Conservation (phyloP, 2,888 invertebrate species). For the Mantis religiosa region DNA sequence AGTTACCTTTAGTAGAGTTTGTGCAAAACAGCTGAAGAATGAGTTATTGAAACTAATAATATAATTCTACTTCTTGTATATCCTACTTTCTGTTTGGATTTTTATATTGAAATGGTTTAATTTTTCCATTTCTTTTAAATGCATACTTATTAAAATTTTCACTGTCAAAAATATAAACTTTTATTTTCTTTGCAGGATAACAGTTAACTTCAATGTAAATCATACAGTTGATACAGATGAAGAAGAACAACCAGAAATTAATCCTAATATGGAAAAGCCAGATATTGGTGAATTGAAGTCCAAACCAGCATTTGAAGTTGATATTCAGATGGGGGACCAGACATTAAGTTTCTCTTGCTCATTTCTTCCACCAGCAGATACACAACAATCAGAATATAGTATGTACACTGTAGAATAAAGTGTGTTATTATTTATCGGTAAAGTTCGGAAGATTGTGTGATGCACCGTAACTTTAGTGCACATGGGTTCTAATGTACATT, state of each 20-base stretch:
- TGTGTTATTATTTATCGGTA: no score
- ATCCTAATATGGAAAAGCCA: constrained; percentile 61
- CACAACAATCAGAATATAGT: constrained; percentile 65
- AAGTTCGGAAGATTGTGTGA: no score
- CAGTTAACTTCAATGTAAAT: constrained; percentile 86
- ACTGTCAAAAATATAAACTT: neutral
- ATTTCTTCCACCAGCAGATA: constrained; percentile 57
- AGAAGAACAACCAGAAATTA: constrained; percentile 62
- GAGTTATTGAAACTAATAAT: no score
- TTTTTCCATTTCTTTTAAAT: no score
- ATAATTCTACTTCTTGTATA: no score
- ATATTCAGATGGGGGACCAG: constrained; percentile 70
- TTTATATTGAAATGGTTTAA: no score
- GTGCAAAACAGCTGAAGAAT: no score
- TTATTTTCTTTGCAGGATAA: constrained; percentile 52
- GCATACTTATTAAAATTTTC: neutral
- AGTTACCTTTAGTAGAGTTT: no score
- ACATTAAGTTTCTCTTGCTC: constrained; percentile 84
- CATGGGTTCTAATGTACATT: no score
- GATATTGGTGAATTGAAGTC: constrained; percentile 85
- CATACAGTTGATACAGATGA: constrained; percentile 86
- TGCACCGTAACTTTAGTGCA: no score
- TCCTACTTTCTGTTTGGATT: no score
- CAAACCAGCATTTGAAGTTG: constrained; percentile 87
- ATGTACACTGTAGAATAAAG: constrained; percentile 36